A percentile compares a stretch with the other conserved stretches of the same genome.
Evolutionary conservation across 2,888 invertebrate genomes (phyloP).

Genomic region (Yponomeuta malinellus): DNA sequence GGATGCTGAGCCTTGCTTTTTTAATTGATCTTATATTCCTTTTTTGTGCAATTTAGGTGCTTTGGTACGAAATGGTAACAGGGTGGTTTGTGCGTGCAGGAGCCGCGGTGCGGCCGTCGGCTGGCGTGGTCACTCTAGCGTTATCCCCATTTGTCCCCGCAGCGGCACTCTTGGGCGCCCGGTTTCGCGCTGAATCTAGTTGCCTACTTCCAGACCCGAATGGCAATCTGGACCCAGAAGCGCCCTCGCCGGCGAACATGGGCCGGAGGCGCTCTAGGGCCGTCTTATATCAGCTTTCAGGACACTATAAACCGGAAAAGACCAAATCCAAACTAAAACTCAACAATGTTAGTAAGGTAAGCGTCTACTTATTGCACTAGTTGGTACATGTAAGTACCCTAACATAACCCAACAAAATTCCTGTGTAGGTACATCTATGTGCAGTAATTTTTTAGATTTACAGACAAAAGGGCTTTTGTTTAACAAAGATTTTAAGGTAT

Average conservation of each 20-base stretch:
- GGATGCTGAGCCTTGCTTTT: neutral
- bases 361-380: neutral
- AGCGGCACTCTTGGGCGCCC: slow-evolving; percentile 87
- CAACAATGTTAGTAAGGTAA: slow-evolving; percentile 90
- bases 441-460: no score
- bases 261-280: slow-evolving; percentile 94
- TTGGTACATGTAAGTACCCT: neutral
- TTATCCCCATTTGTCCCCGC: slow-evolving; percentile 79
- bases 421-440: no score
- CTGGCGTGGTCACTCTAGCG: slow-evolving; percentile 77
- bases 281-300: slow-evolving; percentile 96
- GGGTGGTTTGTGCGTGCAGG: slow-evolving; percentile 74
- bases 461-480: no score
- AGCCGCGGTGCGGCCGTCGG: slow-evolving; percentile 76
- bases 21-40: neutral
- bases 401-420: no score
- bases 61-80: slow-evolving; percentile 33
- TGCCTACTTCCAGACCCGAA: slow-evolving; percentile 88
- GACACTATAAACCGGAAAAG: slow-evolving; percentile 96
- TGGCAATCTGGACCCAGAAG: slow-evolving; percentile 87
- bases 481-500: no score
- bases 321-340: slow-evolving; percentile 95
- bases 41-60: slow-evolving; percentile 5
- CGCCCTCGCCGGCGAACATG: slow-evolving; percentile 90
- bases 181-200: slow-evolving; percentile 87